Evolutionary conservation across 2,888 invertebrate species (phyloP).

Genomic region (Sesia apiformis): DNA sequence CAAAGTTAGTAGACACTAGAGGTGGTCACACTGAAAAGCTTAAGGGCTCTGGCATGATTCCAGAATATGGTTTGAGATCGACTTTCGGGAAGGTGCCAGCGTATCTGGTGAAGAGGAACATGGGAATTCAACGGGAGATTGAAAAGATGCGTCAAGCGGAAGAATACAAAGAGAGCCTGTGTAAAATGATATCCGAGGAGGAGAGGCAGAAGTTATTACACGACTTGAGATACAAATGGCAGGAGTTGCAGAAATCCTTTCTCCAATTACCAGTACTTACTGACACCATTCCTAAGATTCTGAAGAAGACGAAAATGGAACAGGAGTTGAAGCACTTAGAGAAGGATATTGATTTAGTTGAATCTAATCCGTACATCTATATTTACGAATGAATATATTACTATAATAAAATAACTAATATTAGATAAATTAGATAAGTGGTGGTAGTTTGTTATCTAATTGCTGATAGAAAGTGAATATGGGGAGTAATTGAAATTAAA

Average conservation of each 20-base stretch:
- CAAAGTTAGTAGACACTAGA: slow-evolving; percentile 76
- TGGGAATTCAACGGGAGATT: slow-evolving; percentile 37
- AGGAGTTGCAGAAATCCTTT: slow-evolving; percentile 84
- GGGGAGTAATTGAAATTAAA: too few species aligned
- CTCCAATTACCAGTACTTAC: slow-evolving; percentile 89
- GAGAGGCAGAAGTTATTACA: slow-evolving; percentile 75
- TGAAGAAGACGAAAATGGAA: slow-evolving; percentile 86
- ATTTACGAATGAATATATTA: slow-evolving; percentile 67
- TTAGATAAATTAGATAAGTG: too few species aligned
- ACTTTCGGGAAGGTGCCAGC: slow-evolving; percentile 82
- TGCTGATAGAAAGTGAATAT: too few species aligned
- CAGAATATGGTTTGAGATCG: slow-evolving; percentile 76
- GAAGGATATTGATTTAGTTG: slow-evolving; percentile 87
- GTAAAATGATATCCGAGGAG: slow-evolving; percentile 75
- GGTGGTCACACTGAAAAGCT: slow-evolving; percentile 77
- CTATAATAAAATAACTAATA: too few species aligned
- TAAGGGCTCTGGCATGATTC: slow-evolving; percentile 78
- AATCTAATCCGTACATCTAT: slow-evolving; percentile 87
- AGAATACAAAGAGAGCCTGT: slow-evolving; percentile 69
- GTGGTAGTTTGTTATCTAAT: too few species aligned
- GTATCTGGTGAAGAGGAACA: slow-evolving; percentile 74
- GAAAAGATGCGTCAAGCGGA: slow-evolving; percentile 42
- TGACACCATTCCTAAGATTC: slow-evolving; percentile 88
- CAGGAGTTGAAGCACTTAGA: slow-evolving; percentile 85
- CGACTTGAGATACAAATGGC: slow-evolving; percentile 88